A percentile compares a stretch with the other conserved stretches of the same genome.
phyloP scores from a whole-genome alignment of 2,113 vertebrate species.

The Dryoscopus gambensis region DNA sequence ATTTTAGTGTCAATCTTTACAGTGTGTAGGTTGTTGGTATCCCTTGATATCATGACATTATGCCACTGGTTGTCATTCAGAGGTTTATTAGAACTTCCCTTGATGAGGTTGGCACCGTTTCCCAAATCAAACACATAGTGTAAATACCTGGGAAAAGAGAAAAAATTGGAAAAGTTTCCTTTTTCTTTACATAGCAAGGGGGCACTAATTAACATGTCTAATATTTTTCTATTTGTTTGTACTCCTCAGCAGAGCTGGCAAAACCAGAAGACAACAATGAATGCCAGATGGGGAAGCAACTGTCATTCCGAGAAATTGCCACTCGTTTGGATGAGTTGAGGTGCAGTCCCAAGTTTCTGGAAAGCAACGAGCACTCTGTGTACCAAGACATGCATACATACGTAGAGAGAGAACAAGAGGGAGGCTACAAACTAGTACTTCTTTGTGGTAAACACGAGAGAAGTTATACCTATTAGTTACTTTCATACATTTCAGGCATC shows the following conservation, averaged over 20 bases:
- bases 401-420: not conserved
- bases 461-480: constrained; percentile 28
- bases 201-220: not conserved
- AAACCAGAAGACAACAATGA: not conserved
- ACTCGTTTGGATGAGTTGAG: not conserved
- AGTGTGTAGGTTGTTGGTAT: constrained; percentile 94
- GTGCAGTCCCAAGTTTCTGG: not conserved
- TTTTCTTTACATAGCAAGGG: constrained; percentile 22
- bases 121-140: constrained; percentile 97
- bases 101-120: constrained; percentile 95
- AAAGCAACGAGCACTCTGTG: not conserved
- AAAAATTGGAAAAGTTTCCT: constrained; percentile 43
- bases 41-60: constrained; percentile 94
- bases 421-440: constrained; percentile 3
- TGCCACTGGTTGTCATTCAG: constrained; percentile 98
- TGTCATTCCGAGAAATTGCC: not conserved
- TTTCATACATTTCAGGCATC: constrained; percentile 16
- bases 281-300: not conserved
- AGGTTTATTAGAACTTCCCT: constrained; percentile 95
- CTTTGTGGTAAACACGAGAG: not conserved
- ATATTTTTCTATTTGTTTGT: not conserved
- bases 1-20: constrained; percentile 97
- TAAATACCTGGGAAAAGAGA: constrained; percentile 79
- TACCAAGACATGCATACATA: not conserved
- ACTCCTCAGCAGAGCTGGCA: not conserved